phyloP scores from a whole-genome alignment of 2,888 invertebrate genomes.

The Idaea aversata region DNA sequence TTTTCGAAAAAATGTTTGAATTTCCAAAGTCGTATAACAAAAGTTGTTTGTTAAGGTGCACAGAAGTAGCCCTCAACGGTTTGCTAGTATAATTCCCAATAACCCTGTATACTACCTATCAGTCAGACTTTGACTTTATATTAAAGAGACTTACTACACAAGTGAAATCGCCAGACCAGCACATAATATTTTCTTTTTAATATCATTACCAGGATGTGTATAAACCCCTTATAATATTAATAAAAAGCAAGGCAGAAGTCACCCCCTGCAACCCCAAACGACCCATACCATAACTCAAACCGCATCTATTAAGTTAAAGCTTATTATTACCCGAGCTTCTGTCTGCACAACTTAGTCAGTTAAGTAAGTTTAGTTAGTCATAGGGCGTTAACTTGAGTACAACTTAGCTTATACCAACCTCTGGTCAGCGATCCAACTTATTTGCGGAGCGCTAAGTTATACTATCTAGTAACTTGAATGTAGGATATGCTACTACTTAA shows the following conservation, averaged over 20 bases:
- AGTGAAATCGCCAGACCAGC: not conserved
- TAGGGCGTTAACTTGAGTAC: constrained; percentile 6
- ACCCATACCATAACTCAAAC: not conserved
- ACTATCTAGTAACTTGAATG: constrained; percentile 20
- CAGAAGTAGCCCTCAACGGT: no score
- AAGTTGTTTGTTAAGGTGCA: no score
- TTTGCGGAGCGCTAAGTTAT: constrained; percentile 27
- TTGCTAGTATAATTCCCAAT: no score
- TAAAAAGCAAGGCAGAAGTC: not conserved
- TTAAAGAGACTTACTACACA: no score
- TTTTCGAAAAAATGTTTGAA: no score
- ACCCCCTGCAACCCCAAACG: not conserved
- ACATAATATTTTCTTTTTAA: not conserved
- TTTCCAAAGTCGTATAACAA: no score
- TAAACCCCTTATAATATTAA: not conserved
- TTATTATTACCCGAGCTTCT: not conserved
- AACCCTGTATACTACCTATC: no score
- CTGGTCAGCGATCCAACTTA: constrained; percentile 27
- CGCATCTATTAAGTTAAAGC: constrained; percentile 4
- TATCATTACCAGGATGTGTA: not conserved
- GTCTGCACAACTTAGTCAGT: not conserved
- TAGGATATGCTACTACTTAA: constrained; percentile 29
- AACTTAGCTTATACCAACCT: constrained; percentile 15
- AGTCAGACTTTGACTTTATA: no score
- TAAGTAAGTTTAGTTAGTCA: not conserved